phyloP scores from a whole-genome alignment of 2,797 vertebrate genomes.

The Poeciliopsis presidionis region DNA sequence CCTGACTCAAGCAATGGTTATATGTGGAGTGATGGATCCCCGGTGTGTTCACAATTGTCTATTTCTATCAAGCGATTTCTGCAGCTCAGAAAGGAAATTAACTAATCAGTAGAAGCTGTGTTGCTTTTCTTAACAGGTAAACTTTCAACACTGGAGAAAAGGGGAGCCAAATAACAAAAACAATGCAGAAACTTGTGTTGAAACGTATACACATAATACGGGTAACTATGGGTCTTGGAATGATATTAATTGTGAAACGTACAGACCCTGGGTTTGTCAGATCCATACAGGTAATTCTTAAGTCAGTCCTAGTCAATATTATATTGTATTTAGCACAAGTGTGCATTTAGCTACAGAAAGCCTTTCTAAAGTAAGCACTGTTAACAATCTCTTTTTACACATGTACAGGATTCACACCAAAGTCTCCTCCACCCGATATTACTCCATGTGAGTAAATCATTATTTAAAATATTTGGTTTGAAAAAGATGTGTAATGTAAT shows the following conservation, averaged over 20 bases:
- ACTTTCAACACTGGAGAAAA: slow-evolving; percentile 84
- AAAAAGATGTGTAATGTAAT: too few species aligned
- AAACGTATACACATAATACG: slow-evolving; percentile 47
- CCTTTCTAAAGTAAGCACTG: too few species aligned
- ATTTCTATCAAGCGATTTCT: not conserved
- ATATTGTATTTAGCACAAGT: too few species aligned
- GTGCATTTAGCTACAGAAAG: too few species aligned
- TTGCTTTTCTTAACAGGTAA: slow-evolving; percentile 70
- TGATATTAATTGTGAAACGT: slow-evolving; percentile 84
- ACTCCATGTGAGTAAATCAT: slow-evolving; percentile 19
- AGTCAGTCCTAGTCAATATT: too few species aligned
- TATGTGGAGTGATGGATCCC: slow-evolving; percentile 87
- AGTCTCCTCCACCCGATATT: slow-evolving; percentile 68
- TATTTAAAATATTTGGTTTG: too few species aligned
- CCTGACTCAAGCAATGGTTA: slow-evolving; percentile 82
- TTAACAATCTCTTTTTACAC: not conserved
- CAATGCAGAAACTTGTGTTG: slow-evolving; percentile 84
- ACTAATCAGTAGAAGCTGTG: not conserved
- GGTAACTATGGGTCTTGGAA: slow-evolving; percentile 75
- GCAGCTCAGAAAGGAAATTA: not conserved
- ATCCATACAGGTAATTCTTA: slow-evolving; percentile 83
- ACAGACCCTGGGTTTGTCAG: slow-evolving; percentile 85
- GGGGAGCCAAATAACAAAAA: slow-evolving; percentile 89
- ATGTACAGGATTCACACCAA: slow-evolving; percentile 78
- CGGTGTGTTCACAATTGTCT: slow-evolving; percentile 79